Percentiles rank a stretch among this genome's conserved stretches.
These are phyloP conservation scores for Falco biarmicus DNA, from an alignment of 2,797 vertebrate species.

Conservation along the genomic window DNA sequence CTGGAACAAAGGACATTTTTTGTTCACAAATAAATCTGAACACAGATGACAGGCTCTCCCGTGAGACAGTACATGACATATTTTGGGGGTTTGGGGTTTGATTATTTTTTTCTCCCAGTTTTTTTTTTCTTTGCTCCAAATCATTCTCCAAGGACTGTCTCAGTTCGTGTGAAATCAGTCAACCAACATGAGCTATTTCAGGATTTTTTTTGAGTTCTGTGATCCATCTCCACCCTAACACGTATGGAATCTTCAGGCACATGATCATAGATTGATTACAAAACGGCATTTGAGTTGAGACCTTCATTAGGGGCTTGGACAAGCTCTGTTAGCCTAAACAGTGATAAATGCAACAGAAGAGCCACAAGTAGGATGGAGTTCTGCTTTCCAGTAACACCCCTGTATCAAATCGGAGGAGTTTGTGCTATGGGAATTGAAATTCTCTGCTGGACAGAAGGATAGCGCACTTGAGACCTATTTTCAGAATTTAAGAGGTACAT, in stretches of 20 bases:
- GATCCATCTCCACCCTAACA: background rate
- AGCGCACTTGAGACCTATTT: background rate
- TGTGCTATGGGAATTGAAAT: background rate
- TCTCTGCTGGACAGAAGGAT: background rate
- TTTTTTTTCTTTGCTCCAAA: background rate
- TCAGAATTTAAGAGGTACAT: constrained; percentile 22
- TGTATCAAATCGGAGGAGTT: background rate
- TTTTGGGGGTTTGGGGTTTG: background rate
- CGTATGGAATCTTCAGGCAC: rapidly evolving
- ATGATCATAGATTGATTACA: background rate
- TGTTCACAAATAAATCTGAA: background rate
- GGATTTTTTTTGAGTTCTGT: background rate
- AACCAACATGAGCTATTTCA: background rate
- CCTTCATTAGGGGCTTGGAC: background rate
- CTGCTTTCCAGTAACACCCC: background rate
- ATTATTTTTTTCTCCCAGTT: too few relatives aligned
- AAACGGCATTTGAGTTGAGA: rapidly evolving
- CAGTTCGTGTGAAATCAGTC: background rate
- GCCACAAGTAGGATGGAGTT: background rate
- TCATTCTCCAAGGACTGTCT: background rate
- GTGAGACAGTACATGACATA: background rate
- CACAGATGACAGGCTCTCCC: background rate
- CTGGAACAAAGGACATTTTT: background rate
- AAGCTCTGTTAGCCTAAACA: background rate
- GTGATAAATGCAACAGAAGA: background rate